Percentiles rank a stretch among this genome's conserved stretches.
phyloP scores from a whole-genome alignment of 2,113 vertebrate species.

The Tragelaphus strepsiceros region DNA sequence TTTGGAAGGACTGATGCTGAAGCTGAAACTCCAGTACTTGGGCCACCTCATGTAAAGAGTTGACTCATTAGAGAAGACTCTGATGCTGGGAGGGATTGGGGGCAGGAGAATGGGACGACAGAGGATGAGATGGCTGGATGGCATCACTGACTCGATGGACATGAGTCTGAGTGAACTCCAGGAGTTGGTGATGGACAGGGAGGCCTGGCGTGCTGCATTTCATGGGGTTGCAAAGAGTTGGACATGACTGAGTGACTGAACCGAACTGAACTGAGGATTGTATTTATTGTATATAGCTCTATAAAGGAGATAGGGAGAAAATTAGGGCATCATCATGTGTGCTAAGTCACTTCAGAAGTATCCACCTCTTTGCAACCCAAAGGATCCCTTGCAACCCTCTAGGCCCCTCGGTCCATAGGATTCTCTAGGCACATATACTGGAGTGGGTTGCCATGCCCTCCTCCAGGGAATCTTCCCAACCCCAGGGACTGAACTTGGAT shows the following conservation, averaged over 20 bases:
- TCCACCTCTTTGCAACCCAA: neutral
- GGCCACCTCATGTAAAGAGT: too few species aligned
- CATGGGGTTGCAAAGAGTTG: too few species aligned
- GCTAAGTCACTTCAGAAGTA: neutral
- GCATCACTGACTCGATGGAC: rapidly evolving
- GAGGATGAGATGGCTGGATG: too few species aligned
- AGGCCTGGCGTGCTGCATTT: rapidly evolving
- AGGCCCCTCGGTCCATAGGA: neutral
- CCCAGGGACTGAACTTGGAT: neutral
- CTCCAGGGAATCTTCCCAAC: neutral
- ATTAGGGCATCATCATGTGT: neutral
- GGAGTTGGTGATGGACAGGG: too few species aligned
- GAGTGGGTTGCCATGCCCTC: neutral
- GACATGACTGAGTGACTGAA: too few species aligned
- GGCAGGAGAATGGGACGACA: too few species aligned
- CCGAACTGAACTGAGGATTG: neutral
- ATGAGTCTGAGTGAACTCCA: too few species aligned
- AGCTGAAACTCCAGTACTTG: too few species aligned
- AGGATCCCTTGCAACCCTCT: neutral
- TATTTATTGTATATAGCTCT: neutral
- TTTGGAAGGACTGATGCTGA: too few species aligned
- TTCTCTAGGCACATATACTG: neutral
- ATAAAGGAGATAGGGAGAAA: neutral
- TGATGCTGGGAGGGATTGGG: too few species aligned
- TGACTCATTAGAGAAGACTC: too few species aligned